These are phyloP conservation scores for Villa cingulata DNA, from an alignment of 2,888 invertebrate species.

Conservation along the genomic window DNA sequence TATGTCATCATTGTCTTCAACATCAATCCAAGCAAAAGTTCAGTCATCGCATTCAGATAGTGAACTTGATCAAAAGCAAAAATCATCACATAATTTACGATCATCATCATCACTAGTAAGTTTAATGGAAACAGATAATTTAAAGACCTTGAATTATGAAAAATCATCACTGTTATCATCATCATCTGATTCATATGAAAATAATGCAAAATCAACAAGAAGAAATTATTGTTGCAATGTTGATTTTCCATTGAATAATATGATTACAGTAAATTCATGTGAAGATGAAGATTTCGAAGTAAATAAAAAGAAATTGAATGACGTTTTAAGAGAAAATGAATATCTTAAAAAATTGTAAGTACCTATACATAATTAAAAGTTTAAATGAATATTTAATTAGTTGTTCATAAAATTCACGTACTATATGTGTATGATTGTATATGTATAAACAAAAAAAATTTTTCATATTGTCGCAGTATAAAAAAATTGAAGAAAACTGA, in stretches of 20 bases:
- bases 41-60: background rate
- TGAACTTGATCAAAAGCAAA: too few relatives aligned
- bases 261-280: background rate
- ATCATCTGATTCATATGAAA: background rate
- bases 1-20: background rate
- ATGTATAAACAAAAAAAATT: too few relatives aligned
- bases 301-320: background rate
- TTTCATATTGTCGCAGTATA: too few relatives aligned
- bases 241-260: background rate
- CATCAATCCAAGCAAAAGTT: background rate
- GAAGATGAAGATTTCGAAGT: background rate
- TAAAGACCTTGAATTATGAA: background rate
- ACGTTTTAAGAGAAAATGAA: background rate
- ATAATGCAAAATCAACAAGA: too few relatives aligned
- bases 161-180: background rate
- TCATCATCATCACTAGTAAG: background rate
- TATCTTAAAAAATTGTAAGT: background rate
- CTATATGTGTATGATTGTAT: background rate
- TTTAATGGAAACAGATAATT: too few relatives aligned
- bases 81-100: background rate
- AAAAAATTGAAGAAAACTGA: background rate
- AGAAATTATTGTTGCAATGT: too few relatives aligned
- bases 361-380: background rate
- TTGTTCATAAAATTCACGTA: background rate
- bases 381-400: background rate